These are phyloP conservation scores for Anthoptus insignis DNA, from an alignment of 2,888 invertebrate genomes.

Conservation along the genomic window DNA sequence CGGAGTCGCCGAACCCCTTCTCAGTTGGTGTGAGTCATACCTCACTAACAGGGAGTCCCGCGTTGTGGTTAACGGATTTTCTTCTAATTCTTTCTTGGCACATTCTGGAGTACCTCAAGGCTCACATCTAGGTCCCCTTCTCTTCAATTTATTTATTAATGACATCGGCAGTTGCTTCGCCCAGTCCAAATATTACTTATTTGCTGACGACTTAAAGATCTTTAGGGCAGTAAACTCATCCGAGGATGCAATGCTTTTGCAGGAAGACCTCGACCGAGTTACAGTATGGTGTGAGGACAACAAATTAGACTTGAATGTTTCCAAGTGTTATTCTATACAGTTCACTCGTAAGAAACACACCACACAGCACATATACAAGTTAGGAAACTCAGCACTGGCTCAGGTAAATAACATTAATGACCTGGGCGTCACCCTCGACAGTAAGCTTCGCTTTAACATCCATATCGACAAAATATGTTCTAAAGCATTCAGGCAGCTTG, in stretches of 20 bases:
- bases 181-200: too few relatives aligned
- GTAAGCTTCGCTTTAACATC: slow-evolving; percentile 7
- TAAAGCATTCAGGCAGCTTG: neutral
- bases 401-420: neutral
- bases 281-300: neutral
- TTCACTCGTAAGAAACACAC: neutral
- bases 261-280: slow-evolving; percentile 6
- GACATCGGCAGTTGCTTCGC: too few relatives aligned
- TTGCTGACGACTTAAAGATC: slow-evolving; percentile 4
- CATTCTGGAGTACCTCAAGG: too few relatives aligned
- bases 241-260: neutral
- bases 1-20: neutral
- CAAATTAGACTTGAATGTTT: neutral
- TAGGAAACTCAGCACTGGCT: neutral
- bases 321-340: slow-evolving; percentile 2
- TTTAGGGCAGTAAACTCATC: slow-evolving; percentile 5
- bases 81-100: neutral
- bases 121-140: neutral
- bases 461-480: neutral
- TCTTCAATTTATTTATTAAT: too few relatives aligned
- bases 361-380: neutral
- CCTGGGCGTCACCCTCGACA: slow-evolving; percentile 15
- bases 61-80: neutral
- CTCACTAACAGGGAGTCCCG: neutral
- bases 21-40: neutral